phyloP scores from a whole-genome alignment of 2,113 vertebrate genomes.

The Silurus asotus region DNA sequence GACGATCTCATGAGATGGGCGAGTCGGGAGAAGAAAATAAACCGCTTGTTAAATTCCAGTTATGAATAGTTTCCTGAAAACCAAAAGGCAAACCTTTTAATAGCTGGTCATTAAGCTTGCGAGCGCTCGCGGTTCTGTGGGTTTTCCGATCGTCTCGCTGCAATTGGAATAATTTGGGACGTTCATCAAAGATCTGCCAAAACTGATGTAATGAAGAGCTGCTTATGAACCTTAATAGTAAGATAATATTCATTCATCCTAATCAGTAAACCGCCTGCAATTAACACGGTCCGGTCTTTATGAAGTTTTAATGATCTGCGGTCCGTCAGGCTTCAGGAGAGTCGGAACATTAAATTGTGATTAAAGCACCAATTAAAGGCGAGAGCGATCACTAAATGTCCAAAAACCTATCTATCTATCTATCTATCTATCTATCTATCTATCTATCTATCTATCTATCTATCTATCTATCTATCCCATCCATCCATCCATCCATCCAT shows the following conservation, averaged over 20 bases:
- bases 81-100: conserved; percentile 17
- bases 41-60: conserved; percentile 7
- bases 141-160: conserved; percentile 20
- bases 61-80: conserved; percentile 3
- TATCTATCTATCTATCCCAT: no score
- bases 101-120: conserved; percentile 17
- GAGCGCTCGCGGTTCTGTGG: neutral
- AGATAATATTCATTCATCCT: conserved; percentile 58
- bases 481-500: no score
- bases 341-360: conserved; percentile 43
- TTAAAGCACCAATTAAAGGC: conserved; percentile 42
- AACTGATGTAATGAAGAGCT: conserved; percentile 23
- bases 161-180: neutral
- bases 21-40: neutral
- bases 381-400: conserved; percentile 14
- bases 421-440: no score
- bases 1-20: neutral
- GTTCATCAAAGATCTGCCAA: conserved; percentile 23
- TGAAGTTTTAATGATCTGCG: conserved; percentile 36
- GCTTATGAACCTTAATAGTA: conserved; percentile 50
- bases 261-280: conserved; percentile 46
- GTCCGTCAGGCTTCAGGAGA: conserved; percentile 51
- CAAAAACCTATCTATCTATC: neutral
- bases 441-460: no score
- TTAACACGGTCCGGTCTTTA: conserved; percentile 49